Conservation (phyloP, 2,888 invertebrate genomes). For the Amblyjoppa proteus region DNA sequence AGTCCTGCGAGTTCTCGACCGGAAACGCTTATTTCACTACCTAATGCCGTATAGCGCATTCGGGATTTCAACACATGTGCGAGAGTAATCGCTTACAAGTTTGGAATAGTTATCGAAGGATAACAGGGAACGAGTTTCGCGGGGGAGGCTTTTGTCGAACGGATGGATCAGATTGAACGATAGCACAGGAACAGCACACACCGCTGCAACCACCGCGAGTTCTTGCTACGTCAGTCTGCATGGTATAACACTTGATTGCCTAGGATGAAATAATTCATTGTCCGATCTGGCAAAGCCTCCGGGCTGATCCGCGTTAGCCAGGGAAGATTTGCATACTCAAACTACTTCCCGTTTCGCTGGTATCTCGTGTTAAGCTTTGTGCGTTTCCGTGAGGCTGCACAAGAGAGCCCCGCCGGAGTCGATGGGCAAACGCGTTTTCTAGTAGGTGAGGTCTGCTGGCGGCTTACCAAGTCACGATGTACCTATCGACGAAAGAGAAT, state of each 20-base stretch:
- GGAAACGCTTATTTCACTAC: constrained; percentile 50
- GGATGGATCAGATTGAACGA: constrained; percentile 58
- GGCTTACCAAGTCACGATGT: constrained; percentile 45
- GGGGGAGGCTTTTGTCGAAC: constrained; percentile 39
- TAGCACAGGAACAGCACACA: constrained; percentile 32
- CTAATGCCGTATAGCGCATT: constrained; percentile 24
- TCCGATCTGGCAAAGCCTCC: constrained; percentile 11
- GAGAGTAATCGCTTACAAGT: constrained; percentile 24
- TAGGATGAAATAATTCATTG: constrained; percentile 46
- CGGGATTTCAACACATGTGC: constrained; percentile 24
- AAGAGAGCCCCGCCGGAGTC: constrained; percentile 14
- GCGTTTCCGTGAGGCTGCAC: constrained; percentile 43
- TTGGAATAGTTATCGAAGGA: constrained; percentile 62
- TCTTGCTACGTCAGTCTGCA: constrained; percentile 35
- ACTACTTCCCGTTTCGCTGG: constrained; percentile 35
- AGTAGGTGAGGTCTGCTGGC: constrained; percentile 51
- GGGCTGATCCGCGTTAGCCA: constrained; percentile 16
- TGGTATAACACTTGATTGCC: constrained; percentile 28
- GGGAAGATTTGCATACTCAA: constrained; percentile 44
- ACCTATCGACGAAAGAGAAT: constrained; percentile 51
- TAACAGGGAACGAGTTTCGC: constrained; percentile 50
- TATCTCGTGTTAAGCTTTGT: constrained; percentile 42
- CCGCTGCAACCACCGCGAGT: neutral
- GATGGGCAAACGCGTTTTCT: constrained; percentile 52
- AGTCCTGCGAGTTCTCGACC: constrained; percentile 21